Base-by-base conservation (phyloP, 2,888 invertebrate species). In the Tetragonisca angustula region DNA sequence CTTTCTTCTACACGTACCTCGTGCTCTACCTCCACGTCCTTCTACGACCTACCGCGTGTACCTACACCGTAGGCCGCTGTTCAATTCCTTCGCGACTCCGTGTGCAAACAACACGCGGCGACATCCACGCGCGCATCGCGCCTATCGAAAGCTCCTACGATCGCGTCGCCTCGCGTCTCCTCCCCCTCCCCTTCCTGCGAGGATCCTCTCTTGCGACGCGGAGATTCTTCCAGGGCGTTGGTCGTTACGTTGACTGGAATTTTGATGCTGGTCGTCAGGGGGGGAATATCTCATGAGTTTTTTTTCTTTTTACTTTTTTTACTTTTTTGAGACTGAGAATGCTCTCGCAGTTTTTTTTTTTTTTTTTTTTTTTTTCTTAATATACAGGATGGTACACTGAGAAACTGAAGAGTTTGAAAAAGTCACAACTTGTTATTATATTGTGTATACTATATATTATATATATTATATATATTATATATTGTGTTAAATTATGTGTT, bases 11-110 rank as follows among this genome's bases (percentile, higher is more conserved):
- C 21, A 17, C 68, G 68, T 32, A 15, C 54, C 64, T 76, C 68
- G 32, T 59, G 64, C 73, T 78, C 83, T 79, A 74, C 79, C 81
- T 61, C 70, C 69, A 27, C 84, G 83, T 85, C 85, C 83, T 86
- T 81, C 86, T 76, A 78, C 86, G 86, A 87, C 86, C 86, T 82
- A 82, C 79, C 75, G 81, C 62, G 79, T 67, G 65, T 59, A 62
- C 17, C 73, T 56, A 65, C 65, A n/a, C n/a, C 43, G 56, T n/a
- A 59, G 56, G 56, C 59, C 62, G 72, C 62, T 67, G 65, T 50
- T 79, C 79, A 65, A 87, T 89, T 81, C 84, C 80, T 85, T 67
- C 68, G 77, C 71, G 79, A 87, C 75, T 80, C 87, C 32, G 32
- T 85, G 69, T 36, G 54, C 76, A 65, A 79, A 72, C 76, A 69